Base-by-base conservation (phyloP, 1,140 invertebrate genomes). In the Drosophila fuyamai region DNA sequence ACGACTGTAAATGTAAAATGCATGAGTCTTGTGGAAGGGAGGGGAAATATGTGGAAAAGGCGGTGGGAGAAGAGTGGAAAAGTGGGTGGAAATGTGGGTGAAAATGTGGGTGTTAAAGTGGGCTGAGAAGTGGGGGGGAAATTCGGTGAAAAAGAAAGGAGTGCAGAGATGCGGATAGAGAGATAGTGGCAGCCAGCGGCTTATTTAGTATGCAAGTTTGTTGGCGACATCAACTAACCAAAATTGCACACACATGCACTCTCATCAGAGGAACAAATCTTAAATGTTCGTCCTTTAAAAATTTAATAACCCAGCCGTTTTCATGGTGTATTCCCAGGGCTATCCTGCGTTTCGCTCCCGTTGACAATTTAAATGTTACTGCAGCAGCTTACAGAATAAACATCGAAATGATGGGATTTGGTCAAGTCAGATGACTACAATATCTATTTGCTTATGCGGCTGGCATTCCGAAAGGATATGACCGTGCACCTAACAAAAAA, bases 131-230 rank as follows among this genome's bases (percentile, higher is more conserved):
- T 32, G 29, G 29, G 29, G 1, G 46, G 10, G 9, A 35, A 51
- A 51, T 29, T 51, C 8, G n/a, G 27, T 12, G n/a, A 4, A 32
- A 51, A 14, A n/a, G 29, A 23, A 32, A 36, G 9, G 16, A 36
- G 44, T 5, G 18, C 54, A 36, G 54, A 58, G 43, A 61, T 55
- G 38, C 10, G 44, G 51, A 75, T 65, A 62, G 71, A 60, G 66
- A 72, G 68, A 72, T 71, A 51, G 72, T 56, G 71, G 72, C 59
- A 76, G 61, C 72, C 61, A 76, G 61, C 61, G 67, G 77, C 85
- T 89, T 89, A 90, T 89, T 89, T 89, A 81, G 80, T 89, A 90
- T 89, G 81, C 84, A 78, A 63, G 74, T 81, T 84, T 84, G 80
- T 89, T 67, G 75, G 77, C 80, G 77, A 81, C 84, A 81, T 88